These are phyloP conservation scores for Mustelus asterias DNA, from an alignment of 2,113 vertebrate species.

Conservation along the genomic window DNA sequence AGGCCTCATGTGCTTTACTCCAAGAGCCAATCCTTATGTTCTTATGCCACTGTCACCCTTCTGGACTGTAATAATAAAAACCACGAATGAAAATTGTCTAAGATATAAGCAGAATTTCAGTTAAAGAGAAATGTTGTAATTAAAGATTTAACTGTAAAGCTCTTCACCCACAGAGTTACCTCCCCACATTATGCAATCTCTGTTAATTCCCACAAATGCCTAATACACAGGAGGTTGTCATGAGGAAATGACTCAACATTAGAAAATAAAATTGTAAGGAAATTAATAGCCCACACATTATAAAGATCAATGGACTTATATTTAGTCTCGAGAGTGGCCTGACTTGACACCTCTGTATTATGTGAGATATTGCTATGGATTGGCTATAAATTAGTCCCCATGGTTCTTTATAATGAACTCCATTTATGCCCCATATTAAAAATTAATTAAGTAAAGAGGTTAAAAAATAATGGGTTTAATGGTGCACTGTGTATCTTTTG, in stretches of 20 bases:
- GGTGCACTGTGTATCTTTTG: slow-evolving; percentile 18
- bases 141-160: background rate
- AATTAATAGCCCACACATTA: slow-evolving; percentile 1
- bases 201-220: background rate
- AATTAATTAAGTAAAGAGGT: slow-evolving; percentile 32
- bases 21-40: background rate
- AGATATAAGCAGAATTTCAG: background rate
- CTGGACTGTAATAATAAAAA: background rate
- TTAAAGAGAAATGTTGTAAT: background rate
- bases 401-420: slow-evolving; percentile 15
- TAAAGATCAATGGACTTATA: background rate
- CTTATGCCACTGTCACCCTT: background rate
- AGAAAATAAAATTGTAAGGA: background rate
- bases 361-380: slow-evolving; percentile 15
- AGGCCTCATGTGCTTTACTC: background rate
- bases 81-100: background rate
- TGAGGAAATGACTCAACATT: background rate
- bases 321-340: background rate
- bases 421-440: background rate
- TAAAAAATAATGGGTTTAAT: slow-evolving; percentile 28
- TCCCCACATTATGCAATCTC: background rate
- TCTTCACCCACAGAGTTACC: background rate
- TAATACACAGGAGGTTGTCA: background rate
- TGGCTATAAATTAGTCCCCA: background rate
- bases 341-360: background rate